These are phyloP conservation scores for Acanthaster planci DNA, from an alignment of 35 echinoderm and acorn worm genomes.

Conservation along the genomic window DNA sequence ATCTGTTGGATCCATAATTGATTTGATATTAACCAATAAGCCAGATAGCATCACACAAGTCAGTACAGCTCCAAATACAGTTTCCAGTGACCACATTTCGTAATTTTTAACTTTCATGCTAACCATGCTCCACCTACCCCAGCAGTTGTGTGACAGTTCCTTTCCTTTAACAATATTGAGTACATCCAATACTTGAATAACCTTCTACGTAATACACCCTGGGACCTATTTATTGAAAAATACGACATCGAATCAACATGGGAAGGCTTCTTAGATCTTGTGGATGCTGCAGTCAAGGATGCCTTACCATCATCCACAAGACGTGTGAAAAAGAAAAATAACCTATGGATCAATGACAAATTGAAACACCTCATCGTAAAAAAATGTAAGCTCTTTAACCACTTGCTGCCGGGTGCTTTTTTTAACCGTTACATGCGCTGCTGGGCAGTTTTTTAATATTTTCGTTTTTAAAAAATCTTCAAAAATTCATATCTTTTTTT, in stretches of 20 bases:
- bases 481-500: no score
- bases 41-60: not conserved
- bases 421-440: no score
- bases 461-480: no score
- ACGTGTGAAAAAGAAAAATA: constrained; percentile 8
- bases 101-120: not conserved
- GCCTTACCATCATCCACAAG: not conserved
- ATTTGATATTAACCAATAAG: not conserved
- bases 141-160: no score
- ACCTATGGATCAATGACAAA: not conserved
- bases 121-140: constrained; percentile 1
- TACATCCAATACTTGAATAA: not conserved
- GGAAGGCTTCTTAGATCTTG: not conserved
- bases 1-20: not conserved
- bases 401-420: no score
- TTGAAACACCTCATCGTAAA: not conserved
- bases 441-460: no score
- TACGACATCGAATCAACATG: not conserved
- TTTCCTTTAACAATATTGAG: no score
- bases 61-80: not conserved
- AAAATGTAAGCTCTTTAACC: no score
- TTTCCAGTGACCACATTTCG: not conserved
- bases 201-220: not conserved
- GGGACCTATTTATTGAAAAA: constrained; percentile 2
- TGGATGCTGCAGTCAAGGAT: not conserved